Evolutionary conservation across 2,888 invertebrate genomes (phyloP).

Genomic region (Cyrtodaria siliqua): DNA sequence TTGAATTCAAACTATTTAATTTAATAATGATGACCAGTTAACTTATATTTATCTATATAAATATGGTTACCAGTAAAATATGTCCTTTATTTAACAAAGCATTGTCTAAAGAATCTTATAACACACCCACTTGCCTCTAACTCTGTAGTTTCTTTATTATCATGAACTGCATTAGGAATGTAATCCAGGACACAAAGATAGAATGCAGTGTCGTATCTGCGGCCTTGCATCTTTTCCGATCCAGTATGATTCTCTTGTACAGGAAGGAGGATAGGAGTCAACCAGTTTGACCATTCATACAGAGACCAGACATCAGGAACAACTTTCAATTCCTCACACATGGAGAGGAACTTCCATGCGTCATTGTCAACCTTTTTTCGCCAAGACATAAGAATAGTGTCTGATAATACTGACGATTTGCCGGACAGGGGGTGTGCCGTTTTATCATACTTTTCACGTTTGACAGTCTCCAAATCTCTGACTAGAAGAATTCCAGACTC

Average conservation of each 20-base stretch:
- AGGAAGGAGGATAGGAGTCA: conserved; percentile 88
- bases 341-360: conserved; percentile 89
- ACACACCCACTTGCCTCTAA: conserved; percentile 64
- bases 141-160: conserved; percentile 76
- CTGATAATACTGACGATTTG: conserved; percentile 51
- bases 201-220: conserved; percentile 80
- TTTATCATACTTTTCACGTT: conserved; percentile 25
- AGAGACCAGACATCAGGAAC: conserved; percentile 93
- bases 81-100: too few species aligned
- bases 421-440: conserved; percentile 46
- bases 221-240: conserved; percentile 17
- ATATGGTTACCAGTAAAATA: too few species aligned
- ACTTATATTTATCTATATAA: too few species aligned
- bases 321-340: conserved; percentile 90
- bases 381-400: conserved; percentile 81
- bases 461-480: conserved; percentile 51
- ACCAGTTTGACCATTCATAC: conserved; percentile 94
- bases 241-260: conserved; percentile 9
- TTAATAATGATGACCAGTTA: too few species aligned
- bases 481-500: conserved; percentile 91
- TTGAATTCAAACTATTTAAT: too few species aligned
- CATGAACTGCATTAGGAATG: conserved; percentile 70
- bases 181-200: conserved; percentile 74
- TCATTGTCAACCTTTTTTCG: conserved; percentile 88
- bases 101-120: too few species aligned